Evolutionary conservation across 2,888 invertebrate species (phyloP), one percentile per base, ranked within the genome.

Genomic region (Macropis europaea): DNA sequence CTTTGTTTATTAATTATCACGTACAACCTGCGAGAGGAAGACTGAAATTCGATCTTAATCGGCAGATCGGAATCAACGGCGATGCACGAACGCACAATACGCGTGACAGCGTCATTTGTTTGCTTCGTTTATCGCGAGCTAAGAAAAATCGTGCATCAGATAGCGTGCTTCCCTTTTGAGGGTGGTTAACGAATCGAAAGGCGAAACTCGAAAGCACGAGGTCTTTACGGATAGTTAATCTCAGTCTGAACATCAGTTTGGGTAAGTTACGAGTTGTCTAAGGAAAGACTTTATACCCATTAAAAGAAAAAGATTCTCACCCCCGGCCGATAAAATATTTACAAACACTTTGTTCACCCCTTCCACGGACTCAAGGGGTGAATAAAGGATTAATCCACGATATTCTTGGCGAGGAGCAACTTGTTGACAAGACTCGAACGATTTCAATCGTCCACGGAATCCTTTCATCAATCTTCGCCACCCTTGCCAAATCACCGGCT

Each of bases 391-490:
- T n/a, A n/a, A n/a, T n/a, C 17, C 9, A 52, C 11, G 30, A 15
- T 30, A 19, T 22, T n/a, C n/a, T n/a, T n/a, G n/a, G n/a, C n/a
- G 22, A 11, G 6, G 19, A 57, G 43, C 73, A 60, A 73, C 74
- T 73, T 67, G 71, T 63, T 68, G 71, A 75, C 73, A 24, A 47
- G 52, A 36, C 38, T 15, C 40, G 60, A 71, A 43, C 67, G 80
- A 82, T 82, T 77, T 71, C 74, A 78, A 86, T 87, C 84, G 85
- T 85, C 86, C 83, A 77, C 73, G 64, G 73, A 74, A 82, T 77
- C 84, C 82, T 83, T 86, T 85, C 87, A 88, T 88, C 87, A 88
- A 88, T 88, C 88, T 87, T 76, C 82, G 56, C 63, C 84, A 61
- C 84, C 87, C 85, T 81, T 78, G 79, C 70, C 84, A 82, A 87